Conservation (phyloP, 2,113 vertebrate genomes). For the Microcebus lehilahytsara region DNA sequence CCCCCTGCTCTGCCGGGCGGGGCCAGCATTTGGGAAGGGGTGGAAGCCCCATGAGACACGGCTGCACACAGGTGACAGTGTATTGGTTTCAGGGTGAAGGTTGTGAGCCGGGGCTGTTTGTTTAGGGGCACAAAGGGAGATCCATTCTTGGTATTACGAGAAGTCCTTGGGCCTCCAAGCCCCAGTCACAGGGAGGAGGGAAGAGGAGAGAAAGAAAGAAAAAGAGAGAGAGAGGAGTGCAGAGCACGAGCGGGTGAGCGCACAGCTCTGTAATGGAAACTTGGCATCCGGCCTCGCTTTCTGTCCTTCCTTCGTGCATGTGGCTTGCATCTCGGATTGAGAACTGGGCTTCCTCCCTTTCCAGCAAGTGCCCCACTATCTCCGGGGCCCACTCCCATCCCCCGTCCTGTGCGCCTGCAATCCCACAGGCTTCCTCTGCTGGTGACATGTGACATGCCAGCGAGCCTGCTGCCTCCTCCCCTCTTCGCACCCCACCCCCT, state of each 20-base stretch:
- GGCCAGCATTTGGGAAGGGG: background rate
- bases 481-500: background rate
- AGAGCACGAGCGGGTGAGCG: constrained; percentile 1
- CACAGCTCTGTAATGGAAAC: constrained; percentile 71
- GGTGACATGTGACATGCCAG: constrained; percentile 45
- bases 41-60: background rate
- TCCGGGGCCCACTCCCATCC: background rate
- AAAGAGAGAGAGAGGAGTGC: background rate
- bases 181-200: background rate
- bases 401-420: background rate
- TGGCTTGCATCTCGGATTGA: background rate
- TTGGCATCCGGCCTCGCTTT: constrained; percentile 51
- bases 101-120: background rate
- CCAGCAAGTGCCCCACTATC: background rate
- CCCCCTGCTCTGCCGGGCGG: background rate
- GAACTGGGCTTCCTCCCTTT: constrained; percentile 2
- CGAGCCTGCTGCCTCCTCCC: background rate
- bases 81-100: background rate
- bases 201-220: background rate
- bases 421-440: background rate
- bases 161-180: background rate
- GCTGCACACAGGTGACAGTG: background rate
- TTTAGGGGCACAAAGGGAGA: background rate
- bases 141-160: background rate
- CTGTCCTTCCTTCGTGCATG: constrained; percentile 48